Evolutionary conservation across 2,797 vertebrate genomes (phyloP), one percentile per base, ranked within the genome.

Genomic region (Gobionotothen gibberifrons): DNA sequence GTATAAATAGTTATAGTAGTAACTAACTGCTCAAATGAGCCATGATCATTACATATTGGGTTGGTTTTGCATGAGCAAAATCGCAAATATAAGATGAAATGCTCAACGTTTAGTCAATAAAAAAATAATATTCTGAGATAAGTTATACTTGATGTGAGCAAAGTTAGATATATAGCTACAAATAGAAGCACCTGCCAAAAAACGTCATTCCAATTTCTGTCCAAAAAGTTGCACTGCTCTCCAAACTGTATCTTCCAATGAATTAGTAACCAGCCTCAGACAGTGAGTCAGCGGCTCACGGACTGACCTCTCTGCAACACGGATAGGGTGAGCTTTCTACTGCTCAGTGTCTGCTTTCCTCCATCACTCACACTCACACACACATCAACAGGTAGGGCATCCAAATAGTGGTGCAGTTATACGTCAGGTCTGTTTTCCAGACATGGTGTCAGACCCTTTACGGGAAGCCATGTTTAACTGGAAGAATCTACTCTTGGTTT

Each of bases 261-360:
- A 79, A 91, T 87, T 74, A 88, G 90, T 88, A 76, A 90, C 47
- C 22, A 76, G 57, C 0, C 26, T 78, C 19, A 21, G 84, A 82
- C 68, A 76, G 82, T 74, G 82, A 89, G 86, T 87, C 84, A 83
- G 86, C 71, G 2, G 78, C 68, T 65, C 53, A 69, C 69, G 47
- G 48, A 72, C 61, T 78, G 86, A 90, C 82, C 83, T 81, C 56
- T 78, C 72, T 66, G 79, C 70, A 48, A 39, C 26, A 16, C 56
- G 10, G 69, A 81, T 29, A n/a, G 72, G 66, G 55, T 81, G 39
- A 65, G 81, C 72, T 85, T 80, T 83, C 78, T 71, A 60, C 57
- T 44, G 73, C 65, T 64, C 49, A 67, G 85, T 85, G 73, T 89
- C 86, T 72, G 72, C 82, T 92, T 90, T 89, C 89, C 32, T 13